Evolutionary conservation across 2,113 vertebrate species (phyloP).

Genomic region (Nansenia antarctica): DNA sequence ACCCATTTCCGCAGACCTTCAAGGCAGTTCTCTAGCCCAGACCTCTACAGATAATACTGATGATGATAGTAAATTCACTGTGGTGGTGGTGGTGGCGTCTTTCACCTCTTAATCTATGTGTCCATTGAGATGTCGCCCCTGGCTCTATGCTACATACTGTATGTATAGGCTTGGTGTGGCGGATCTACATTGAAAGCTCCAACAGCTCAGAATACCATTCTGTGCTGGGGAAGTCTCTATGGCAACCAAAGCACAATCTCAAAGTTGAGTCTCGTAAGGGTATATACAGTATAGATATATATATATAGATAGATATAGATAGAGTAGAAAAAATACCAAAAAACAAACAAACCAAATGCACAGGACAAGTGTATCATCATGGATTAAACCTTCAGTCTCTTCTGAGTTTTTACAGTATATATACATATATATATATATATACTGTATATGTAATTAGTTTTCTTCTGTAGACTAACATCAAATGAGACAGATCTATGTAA

Average conservation of each 20-base stretch:
- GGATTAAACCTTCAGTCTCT: not conserved
- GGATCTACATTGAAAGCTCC: constrained; percentile 19
- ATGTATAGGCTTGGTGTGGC: constrained; percentile 1
- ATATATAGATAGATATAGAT: not conserved
- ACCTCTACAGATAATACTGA: not conserved
- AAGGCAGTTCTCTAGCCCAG: too few relatives aligned
- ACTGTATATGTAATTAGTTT: too few relatives aligned
- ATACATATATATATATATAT: not conserved
- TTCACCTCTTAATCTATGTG: not conserved
- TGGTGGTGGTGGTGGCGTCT: too few relatives aligned
- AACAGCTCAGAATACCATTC: constrained; percentile 22
- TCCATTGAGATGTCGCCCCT: too few relatives aligned
- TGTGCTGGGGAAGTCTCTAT: constrained; percentile 6
- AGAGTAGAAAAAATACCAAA: too few relatives aligned
- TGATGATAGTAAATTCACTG: not conserved
- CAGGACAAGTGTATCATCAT: not conserved
- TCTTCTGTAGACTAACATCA: too few relatives aligned
- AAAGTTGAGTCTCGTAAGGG: not conserved
- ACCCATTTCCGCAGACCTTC: too few relatives aligned
- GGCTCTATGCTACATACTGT: too few relatives aligned
- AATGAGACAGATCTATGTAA: too few relatives aligned
- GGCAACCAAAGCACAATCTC: constrained; percentile 16
- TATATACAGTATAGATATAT: not conserved
- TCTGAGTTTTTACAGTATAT: not conserved
- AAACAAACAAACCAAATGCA: too few relatives aligned